Percentiles rank a stretch among this genome's conserved stretches.
Conservation (phyloP, 1,140 invertebrate genomes). For the Nilaparvata lugens region DNA sequence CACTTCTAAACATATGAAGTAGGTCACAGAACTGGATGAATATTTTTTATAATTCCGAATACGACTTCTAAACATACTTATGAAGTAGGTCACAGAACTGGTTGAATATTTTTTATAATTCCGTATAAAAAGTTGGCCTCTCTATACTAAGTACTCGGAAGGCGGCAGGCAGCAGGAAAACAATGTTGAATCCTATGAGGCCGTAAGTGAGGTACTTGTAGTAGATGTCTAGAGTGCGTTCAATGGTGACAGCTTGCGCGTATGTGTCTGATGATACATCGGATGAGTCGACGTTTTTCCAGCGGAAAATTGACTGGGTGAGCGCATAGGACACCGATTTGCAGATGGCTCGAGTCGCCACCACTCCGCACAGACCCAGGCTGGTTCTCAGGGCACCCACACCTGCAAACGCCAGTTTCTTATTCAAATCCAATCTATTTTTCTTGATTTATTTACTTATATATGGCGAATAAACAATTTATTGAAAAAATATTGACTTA, state of each 20-base stretch:
- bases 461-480: too few relatives aligned
- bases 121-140: slow-evolving; percentile 72
- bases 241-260: slow-evolving; percentile 43
- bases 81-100: too few relatives aligned
- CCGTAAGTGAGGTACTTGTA: slow-evolving; percentile 73
- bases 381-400: slow-evolving; percentile 54
- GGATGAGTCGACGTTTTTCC: slow-evolving; percentile 36
- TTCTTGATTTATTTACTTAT: too few relatives aligned
- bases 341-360: slow-evolving; percentile 54
- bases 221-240: slow-evolving; percentile 56
- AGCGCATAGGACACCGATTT: slow-evolving; percentile 59
- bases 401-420: too few relatives aligned
- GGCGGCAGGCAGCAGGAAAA: slow-evolving; percentile 66
- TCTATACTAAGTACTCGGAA: slow-evolving; percentile 68
- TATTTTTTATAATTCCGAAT: too few relatives aligned
- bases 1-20: too few relatives aligned
- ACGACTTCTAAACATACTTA: too few relatives aligned
- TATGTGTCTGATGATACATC: neutral
- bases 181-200: slow-evolving; percentile 63
- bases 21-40: too few relatives aligned
- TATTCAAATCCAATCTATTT: too few relatives aligned
- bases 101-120: too few relatives aligned
- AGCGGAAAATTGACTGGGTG: slow-evolving; percentile 54
- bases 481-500: too few relatives aligned
- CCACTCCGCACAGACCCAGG: slow-evolving; percentile 60